Base-by-base conservation (phyloP, 2,888 invertebrate species). In the Allacma fusca region DNA sequence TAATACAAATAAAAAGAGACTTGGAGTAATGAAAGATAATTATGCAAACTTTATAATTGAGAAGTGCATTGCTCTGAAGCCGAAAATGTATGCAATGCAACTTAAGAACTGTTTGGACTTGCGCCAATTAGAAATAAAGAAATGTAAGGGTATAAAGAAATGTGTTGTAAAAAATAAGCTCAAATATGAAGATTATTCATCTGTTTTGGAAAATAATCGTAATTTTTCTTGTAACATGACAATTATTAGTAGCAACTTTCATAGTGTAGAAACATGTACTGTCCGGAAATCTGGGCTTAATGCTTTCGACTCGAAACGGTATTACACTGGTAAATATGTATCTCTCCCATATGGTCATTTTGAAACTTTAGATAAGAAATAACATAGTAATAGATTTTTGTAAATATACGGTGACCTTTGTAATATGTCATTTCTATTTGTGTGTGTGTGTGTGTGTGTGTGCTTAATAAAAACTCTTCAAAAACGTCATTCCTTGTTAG, bases 1-100 rank as follows among this genome's bases (percentile, higher is more conserved):
- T 62, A 75, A 62, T 13, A 71, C 28, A 26, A 86, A 85, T 80
- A 85, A 85, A 70, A 85, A 85, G 79, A 81, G 81, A 23, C 40
- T 85, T 19, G 85, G 85, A 13, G 83, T 84, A 62, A 83, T 85
- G 76, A 86, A 86, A 80, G 85, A 86, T 80, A 85, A 86, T 80
- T 79, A 80, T 21, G 83, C 83, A 29, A 83, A 84, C 5, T 62
- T 29, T 12, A 82, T 83, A 13, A 84, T 85, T 76, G 76, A 71
- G 23, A 85, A 85, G 79, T 81, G 85, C 75, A 82, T 85, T 12
- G 85, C 84, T 5, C 29, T 82, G 28, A 59, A 76, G 67, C 59
- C 81, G 1, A 81, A 81, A 67, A 57, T 81, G 50, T 81, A 81
- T 26, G 65, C 64, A 12, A 21, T 74, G 16, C 12, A 65, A 16